A percentile compares a stretch with the other conserved stretches of the same genome.
Evolutionary conservation across 2,113 vertebrate genomes (phyloP).

Genomic region (Numida meleagris): DNA sequence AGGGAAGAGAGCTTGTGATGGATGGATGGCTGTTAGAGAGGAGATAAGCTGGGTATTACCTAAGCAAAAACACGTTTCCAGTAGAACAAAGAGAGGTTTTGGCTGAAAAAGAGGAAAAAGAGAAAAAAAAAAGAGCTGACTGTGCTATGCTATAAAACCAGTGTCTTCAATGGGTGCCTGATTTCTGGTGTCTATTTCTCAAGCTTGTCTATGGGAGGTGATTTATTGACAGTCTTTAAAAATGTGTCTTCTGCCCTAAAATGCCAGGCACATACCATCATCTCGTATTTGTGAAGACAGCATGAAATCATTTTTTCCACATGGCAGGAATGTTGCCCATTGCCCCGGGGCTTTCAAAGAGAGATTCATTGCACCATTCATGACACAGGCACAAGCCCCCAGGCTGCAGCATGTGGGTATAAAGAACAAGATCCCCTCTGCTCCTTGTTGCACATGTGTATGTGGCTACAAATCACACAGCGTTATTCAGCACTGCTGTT

Average conservation of each 20-base stretch:
- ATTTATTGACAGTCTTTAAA: not conserved
- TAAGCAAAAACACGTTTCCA: not conserved
- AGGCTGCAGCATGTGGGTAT: accelerated
- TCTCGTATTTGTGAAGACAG: not conserved
- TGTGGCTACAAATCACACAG: not conserved
- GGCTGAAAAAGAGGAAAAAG: not conserved
- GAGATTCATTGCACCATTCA: not conserved
- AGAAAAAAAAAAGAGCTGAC: not conserved
- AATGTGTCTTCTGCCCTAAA: not conserved
- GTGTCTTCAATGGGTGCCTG: not conserved
- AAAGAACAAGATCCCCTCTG: not conserved
- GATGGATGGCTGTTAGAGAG: not conserved
- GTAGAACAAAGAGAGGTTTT: not conserved
- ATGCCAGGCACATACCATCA: not conserved
- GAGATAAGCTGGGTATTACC: not conserved
- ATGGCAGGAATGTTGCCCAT: not conserved
- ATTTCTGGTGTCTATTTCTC: not conserved
- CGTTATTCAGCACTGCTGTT: not conserved
- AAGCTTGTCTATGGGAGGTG: not conserved
- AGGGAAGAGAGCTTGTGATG: not conserved
- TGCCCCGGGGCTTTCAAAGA: not conserved
- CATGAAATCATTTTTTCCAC: not conserved
- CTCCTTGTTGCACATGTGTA: not conserved
- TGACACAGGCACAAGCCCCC: not conserved
- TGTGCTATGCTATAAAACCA: not conserved